These are phyloP conservation scores for Mesitornis unicolor DNA, from an alignment of 2,113 vertebrate genomes.

Conservation along the genomic window DNA sequence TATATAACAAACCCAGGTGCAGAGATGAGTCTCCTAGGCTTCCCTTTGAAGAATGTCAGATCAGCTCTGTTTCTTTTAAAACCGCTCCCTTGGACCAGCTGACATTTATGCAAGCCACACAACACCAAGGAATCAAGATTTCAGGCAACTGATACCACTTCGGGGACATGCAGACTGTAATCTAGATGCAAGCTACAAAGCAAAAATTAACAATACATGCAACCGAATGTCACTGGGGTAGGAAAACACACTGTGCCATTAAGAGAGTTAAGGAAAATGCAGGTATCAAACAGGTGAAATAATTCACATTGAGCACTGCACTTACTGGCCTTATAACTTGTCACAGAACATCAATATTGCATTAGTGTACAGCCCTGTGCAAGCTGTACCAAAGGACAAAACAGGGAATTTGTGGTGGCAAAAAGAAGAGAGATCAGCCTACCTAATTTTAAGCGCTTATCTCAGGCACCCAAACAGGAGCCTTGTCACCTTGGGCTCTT, in stretches of 20 bases:
- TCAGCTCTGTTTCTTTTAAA: conserved; percentile 49
- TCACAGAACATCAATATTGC: not conserved
- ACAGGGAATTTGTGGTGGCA: not conserved
- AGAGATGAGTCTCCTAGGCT: conserved; percentile 62
- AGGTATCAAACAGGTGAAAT: conserved; percentile 12
- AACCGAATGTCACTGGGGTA: not conserved
- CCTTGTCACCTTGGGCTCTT: not conserved
- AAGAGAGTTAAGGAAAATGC: not conserved
- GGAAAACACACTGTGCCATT: not conserved
- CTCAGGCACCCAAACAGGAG: not conserved
- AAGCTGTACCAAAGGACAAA: not conserved
- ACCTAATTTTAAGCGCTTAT: not conserved
- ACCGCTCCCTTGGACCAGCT: conserved; percentile 50
- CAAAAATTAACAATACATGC: conserved; percentile 35
- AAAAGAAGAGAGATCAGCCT: not conserved
- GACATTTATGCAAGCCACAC: conserved; percentile 53
- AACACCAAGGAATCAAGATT: conserved; percentile 33
- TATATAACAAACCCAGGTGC: conserved; percentile 63
- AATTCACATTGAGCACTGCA: not conserved
- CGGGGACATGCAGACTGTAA: not conserved
- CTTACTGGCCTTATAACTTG: not conserved
- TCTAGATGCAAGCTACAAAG: conserved; percentile 17
- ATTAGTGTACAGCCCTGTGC: not conserved
- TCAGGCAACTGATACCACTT: conserved; percentile 49
- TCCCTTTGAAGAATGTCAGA: conserved; percentile 61